These are phyloP conservation scores for Scaptomyza parva DNA, from an alignment of 2,888 invertebrate species.

Conservation along the genomic window DNA sequence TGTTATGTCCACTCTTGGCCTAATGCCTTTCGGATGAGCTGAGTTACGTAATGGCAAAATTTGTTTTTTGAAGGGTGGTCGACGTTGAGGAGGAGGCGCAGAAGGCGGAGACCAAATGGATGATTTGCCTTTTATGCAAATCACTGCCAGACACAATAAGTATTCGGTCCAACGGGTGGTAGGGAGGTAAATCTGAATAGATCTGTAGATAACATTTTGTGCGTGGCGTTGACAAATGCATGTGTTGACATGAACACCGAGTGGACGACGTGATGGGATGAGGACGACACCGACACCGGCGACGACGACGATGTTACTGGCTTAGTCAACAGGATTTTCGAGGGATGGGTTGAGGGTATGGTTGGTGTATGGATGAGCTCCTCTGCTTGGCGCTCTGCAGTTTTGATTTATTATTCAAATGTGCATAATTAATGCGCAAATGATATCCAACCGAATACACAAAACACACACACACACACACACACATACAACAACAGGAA, in stretches of 20 bases:
- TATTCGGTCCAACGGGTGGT: too few species aligned
- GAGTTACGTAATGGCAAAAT: constrained; percentile 35
- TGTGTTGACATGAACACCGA: constrained; percentile 63
- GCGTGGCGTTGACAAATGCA: constrained; percentile 77
- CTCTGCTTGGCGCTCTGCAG: constrained; percentile 29
- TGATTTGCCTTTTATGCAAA: constrained; percentile 68
- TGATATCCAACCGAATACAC: constrained; percentile 48
- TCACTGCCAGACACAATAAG: constrained; percentile 47
- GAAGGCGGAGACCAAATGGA: not conserved
- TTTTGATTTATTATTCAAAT: constrained; percentile 74
- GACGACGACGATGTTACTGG: constrained; percentile 6
- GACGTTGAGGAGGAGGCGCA: not conserved
- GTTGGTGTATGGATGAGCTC: constrained; percentile 15
- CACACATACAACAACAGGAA: not conserved
- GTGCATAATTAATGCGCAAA: constrained; percentile 78
- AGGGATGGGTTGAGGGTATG: not conserved
- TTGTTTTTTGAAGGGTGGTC: constrained; percentile 18
- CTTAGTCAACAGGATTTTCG: constrained; percentile 26
- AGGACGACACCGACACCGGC: too few species aligned
- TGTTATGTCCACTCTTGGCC: constrained; percentile 19
- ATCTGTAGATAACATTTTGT: constrained; percentile 52
- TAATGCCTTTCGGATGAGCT: constrained; percentile 66
- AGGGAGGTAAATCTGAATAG: not conserved
- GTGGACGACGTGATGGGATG: too few species aligned
- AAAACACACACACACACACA: constrained; percentile 1